Conservation (phyloP, 2,888 invertebrate species). For the Cerastis rubricosa region DNA sequence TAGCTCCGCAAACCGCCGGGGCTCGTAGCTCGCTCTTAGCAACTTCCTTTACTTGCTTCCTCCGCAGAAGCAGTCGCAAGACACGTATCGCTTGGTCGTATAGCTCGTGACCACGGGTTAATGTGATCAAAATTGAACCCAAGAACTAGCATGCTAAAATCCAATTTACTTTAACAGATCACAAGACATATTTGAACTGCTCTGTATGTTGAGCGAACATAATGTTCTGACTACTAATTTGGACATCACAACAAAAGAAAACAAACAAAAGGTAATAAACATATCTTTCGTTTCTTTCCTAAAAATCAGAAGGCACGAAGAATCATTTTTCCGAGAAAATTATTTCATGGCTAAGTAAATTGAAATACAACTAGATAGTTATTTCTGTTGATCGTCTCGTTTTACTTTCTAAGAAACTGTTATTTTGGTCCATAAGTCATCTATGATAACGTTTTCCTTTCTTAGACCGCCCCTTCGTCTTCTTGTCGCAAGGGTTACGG, state of each 20-base stretch:
- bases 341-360: background rate
- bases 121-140: background rate
- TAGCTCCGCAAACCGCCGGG: background rate
- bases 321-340: background rate
- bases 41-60: background rate
- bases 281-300: constrained; percentile 16
- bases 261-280: constrained; percentile 78
- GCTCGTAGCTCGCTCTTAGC: background rate
- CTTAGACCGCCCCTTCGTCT: too few species aligned
- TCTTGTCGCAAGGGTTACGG: too few species aligned
- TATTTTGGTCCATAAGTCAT: background rate
- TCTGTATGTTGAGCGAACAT: constrained; percentile 77
- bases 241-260: constrained; percentile 76
- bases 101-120: background rate
- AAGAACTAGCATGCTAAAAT: background rate
- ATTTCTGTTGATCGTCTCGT: background rate
- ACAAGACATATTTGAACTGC: constrained; percentile 77
- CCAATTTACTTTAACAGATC: constrained; percentile 69
- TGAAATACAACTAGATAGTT: background rate
- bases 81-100: background rate
- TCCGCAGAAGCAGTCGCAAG: background rate
- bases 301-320: background rate
- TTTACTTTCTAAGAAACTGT: background rate
- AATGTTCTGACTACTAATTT: constrained; percentile 83
- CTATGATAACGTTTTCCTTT: too few species aligned